Evolutionary conservation across 2,888 invertebrate species (phyloP).

Genomic region (Drosophila kanekoi): DNA sequence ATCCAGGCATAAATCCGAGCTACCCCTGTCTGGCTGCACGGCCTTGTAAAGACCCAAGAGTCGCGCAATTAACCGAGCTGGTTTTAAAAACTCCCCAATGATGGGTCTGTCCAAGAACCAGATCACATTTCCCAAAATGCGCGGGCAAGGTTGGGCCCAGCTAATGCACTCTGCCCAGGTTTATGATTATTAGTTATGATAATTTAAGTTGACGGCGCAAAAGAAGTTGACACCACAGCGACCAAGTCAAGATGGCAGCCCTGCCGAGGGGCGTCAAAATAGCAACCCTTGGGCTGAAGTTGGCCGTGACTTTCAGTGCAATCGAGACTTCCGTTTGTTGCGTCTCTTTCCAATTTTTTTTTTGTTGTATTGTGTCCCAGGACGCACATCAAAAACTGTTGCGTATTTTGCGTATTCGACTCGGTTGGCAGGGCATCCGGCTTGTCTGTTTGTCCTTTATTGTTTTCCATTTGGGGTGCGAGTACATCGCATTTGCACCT

Average conservation of each 20-base stretch:
- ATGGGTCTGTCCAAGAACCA: constrained; percentile 24
- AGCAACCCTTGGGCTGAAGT: constrained; percentile 61
- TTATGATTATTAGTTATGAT: constrained; percentile 79
- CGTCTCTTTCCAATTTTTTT: constrained; percentile 6
- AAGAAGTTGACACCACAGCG: constrained; percentile 68
- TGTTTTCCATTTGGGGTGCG: constrained; percentile 76
- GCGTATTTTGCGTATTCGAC: constrained; percentile 74
- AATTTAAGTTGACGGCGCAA: constrained; percentile 73
- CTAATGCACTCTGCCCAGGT: constrained; percentile 65
- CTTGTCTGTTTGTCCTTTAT: constrained; percentile 58
- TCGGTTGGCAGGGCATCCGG: constrained; percentile 47
- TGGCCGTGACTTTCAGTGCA: constrained; percentile 55
- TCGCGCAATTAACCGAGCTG: constrained; percentile 65
- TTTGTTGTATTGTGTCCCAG: constrained; percentile 48
- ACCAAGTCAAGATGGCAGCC: constrained; percentile 45
- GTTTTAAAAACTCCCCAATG: constrained; percentile 72
- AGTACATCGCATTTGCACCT: constrained; percentile 79
- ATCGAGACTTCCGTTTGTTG: constrained; percentile 53
- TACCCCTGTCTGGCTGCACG: constrained; percentile 51
- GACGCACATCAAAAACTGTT: constrained; percentile 79
- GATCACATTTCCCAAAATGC: constrained; percentile 54
- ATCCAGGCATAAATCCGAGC: constrained; percentile 47
- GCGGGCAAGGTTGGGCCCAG: constrained; percentile 11
- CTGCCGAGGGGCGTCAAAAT: constrained; percentile 27
- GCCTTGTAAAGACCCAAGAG: constrained; percentile 58